Base-by-base conservation (phyloP, 1,140 invertebrate species). In the Aphelinus certus region DNA sequence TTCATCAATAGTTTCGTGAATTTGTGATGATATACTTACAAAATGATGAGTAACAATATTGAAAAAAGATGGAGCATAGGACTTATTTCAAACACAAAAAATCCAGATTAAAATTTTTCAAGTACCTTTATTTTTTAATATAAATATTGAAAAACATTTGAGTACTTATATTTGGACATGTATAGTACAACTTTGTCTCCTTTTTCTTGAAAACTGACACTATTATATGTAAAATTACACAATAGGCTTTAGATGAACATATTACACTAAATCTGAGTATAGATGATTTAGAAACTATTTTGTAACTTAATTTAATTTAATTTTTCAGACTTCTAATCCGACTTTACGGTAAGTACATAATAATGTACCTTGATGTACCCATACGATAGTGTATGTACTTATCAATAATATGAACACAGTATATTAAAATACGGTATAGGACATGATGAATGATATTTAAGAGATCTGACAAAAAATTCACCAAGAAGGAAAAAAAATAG, bases 81-180 rank as follows among this genome's bases (percentile, higher is more conserved):
- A 26, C 26, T 26, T 26, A 26, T 26, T 26, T 26, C 26, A 26
- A 26, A 0, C 26, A 26, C 26, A 26, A 26, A 26, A 26, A 26
- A 26, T 45, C 49, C n/a, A 46, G 55, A 46, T 67, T 62, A 55
- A 56, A 74, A 64, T 75, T 75, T 10, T n/a, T 65, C 55, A 75
- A 75, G 73, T 80, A 82, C 80, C 63, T 83, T 79, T 80, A 79
- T 82, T 83, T 82, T 85, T 84, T 83, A 82, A 83, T 84, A 85
- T 84, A 85, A 85, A 85, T 84, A 85, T 84, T 84, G 80, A 84
- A 85, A 85, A 85, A 84, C 82, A 80, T 79, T 80, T 76, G 73
- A 76, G 64, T 79, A 78, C 75, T 63, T 67, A 77, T 78, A 65
- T 57, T 77, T 69, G 56, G 76, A 75, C 78, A 81, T 82, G 80